These are phyloP conservation scores for Lathronympha strigana DNA, from an alignment of 2,888 invertebrate genomes.

Conservation along the genomic window DNA sequence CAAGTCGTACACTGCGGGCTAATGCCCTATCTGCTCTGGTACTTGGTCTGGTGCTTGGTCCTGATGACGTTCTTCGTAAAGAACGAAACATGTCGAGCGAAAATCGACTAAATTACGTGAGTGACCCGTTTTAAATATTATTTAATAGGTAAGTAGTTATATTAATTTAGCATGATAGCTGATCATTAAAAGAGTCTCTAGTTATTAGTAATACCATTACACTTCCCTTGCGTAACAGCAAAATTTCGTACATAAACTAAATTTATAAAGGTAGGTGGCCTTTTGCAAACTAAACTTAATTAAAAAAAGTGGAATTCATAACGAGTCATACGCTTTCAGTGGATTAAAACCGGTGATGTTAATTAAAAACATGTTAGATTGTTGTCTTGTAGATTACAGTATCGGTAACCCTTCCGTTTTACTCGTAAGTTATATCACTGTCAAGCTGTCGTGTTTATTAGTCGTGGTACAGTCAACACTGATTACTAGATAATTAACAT, in stretches of 20 bases:
- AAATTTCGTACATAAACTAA: background rate
- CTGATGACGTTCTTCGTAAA: no score
- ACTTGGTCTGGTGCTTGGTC: no score
- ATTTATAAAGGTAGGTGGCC: background rate
- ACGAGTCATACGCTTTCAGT: conserved; percentile 12
- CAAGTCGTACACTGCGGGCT: no score
- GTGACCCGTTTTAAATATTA: no score
- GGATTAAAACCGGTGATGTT: conserved; percentile 46
- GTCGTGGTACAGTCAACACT: conserved; percentile 47
- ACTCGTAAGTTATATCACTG: conserved; percentile 58
- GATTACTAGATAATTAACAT: conserved; percentile 13
- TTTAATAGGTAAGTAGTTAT: no score
- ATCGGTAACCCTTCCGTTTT: conserved; percentile 67
- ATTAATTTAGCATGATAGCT: no score
- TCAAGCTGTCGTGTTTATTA: conserved; percentile 59
- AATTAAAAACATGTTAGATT: conserved; percentile 67
- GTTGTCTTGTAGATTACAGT: conserved; percentile 59
- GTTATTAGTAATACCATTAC: background rate
- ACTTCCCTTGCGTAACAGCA: background rate
- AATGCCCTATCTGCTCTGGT: no score
- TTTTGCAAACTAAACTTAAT: background rate
- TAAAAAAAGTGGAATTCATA: background rate
- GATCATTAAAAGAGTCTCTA: no score
- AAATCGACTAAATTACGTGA: no score
- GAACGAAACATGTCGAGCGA: no score